These are phyloP conservation scores for Dolichallabes microphthalmus DNA, from an alignment of 2,113 vertebrate species.

Conservation along the genomic window DNA sequence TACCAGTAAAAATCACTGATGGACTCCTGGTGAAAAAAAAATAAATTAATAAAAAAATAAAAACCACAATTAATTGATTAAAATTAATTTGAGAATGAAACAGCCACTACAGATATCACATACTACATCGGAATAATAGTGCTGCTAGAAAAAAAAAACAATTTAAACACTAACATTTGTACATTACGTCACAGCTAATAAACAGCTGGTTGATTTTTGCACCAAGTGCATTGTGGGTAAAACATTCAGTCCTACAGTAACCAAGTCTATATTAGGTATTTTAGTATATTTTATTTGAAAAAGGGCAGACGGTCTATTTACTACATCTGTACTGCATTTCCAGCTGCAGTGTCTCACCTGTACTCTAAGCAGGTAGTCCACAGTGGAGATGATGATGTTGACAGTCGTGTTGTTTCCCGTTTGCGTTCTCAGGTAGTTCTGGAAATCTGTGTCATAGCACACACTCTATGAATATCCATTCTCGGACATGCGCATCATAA, in stretches of 20 bases:
- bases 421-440: conserved; percentile 95
- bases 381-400: conserved; percentile 96
- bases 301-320: neutral
- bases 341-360: conserved; percentile 73
- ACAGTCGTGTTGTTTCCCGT: conserved; percentile 97
- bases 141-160: neutral
- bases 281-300: neutral
- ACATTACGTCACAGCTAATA: neutral
- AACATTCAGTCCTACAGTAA: neutral
- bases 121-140: neutral
- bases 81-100: neutral
- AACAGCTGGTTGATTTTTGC: neutral
- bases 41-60: neutral
- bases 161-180: too few relatives aligned
- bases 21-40: conserved; percentile 78
- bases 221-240: neutral
- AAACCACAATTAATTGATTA: neutral
- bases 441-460: conserved; percentile 80
- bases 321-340: neutral
- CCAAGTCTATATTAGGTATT: neutral
- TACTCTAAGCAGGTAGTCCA: conserved; percentile 93
- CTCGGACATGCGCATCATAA: neutral
- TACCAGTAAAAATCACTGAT: conserved; percentile 99
- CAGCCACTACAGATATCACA: neutral
- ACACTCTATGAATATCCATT: neutral